A percentile compares a stretch with the other conserved stretches of the same genome.
Conservation (phyloP, 2,797 vertebrate genomes). For the Erethizon dorsatum region DNA sequence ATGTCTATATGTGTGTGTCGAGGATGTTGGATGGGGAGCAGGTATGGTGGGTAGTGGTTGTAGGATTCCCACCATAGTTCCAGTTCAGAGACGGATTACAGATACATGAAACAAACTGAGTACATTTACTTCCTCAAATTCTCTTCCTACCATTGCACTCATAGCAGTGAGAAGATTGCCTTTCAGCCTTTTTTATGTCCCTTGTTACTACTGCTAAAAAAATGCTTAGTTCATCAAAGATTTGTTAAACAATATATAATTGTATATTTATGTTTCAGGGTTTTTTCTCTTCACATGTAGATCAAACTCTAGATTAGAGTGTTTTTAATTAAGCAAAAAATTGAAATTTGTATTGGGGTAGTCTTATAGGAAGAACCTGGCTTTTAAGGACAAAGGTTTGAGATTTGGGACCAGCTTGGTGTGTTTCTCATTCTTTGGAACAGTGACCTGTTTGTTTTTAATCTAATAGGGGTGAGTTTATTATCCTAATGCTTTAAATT, state of each 20-base stretch:
- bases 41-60: not conserved
- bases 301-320: not conserved
- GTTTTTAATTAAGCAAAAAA: conserved; percentile 18
- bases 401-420: not conserved
- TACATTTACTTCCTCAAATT: not conserved
- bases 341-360: not conserved
- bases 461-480: not conserved
- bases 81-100: not conserved
- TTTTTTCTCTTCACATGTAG: not conserved
- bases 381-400: not conserved
- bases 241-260: not conserved
- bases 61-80: not conserved
- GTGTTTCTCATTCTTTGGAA: not conserved
- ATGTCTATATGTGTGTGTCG: not conserved
- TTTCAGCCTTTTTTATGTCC: not conserved
- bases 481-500: conserved; percentile 7
- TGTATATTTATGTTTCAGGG: not conserved
- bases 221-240: not conserved
- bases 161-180: not conserved
- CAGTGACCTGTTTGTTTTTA: not conserved
- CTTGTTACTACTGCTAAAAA: not conserved
- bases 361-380: not conserved
- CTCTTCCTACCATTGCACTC: not conserved
- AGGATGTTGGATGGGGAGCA: not conserved
- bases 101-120: not conserved